phyloP scores from a whole-genome alignment of 2,797 vertebrate species.

The Threskiornis aethiopicus region DNA sequence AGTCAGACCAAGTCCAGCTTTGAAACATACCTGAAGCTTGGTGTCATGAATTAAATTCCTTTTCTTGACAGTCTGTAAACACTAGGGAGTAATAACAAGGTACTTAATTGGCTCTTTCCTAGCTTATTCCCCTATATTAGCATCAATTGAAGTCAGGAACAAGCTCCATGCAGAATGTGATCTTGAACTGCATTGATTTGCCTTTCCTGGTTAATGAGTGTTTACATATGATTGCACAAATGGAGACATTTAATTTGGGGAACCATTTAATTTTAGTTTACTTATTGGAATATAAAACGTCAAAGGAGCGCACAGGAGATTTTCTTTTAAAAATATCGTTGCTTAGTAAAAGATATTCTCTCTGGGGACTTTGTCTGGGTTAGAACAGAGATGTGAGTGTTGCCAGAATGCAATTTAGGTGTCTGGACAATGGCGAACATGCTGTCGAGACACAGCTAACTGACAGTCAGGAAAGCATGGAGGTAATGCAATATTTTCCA shows the following conservation, averaged over 20 bases:
- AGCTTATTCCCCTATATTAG: not conserved
- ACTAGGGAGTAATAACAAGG: not conserved
- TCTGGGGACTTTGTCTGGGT: not conserved
- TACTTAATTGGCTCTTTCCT: not conserved
- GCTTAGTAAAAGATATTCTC: not conserved
- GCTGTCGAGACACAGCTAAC: not conserved
- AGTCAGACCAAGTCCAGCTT: not conserved
- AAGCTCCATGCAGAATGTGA: fast-evolving
- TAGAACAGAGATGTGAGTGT: not conserved
- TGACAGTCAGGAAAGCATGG: not conserved
- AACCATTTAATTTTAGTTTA: not conserved
- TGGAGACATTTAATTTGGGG: not conserved
- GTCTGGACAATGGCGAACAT: not conserved
- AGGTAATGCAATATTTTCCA: not conserved
- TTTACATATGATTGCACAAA: not conserved
- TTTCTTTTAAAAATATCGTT: not conserved
- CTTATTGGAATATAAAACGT: not conserved
- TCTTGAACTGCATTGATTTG: not conserved
- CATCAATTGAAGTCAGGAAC: not conserved
- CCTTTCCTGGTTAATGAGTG: not conserved
- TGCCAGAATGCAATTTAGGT: conserved; percentile 11
- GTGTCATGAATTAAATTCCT: not conserved
- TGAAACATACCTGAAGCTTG: not conserved
- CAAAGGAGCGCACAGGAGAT: not conserved
- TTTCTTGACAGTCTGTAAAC: not conserved